Evolutionary conservation across 2,113 vertebrate species (phyloP), one percentile per base, ranked within the genome.

Genomic region (Ramphastos sulfuratus): DNA sequence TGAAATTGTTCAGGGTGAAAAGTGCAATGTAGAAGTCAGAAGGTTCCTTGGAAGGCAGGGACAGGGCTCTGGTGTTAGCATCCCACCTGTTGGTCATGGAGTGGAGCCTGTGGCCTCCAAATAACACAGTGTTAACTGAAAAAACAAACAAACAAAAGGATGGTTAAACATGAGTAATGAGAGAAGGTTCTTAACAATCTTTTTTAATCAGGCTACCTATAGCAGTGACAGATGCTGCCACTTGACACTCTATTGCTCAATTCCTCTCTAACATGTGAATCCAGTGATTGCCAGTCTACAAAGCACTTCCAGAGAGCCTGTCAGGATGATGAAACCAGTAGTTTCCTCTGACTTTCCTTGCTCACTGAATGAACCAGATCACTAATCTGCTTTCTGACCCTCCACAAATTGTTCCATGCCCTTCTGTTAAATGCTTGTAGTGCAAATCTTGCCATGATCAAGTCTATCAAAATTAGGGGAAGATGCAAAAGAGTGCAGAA

Each of bases 1-100:
- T 35, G 25, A 87, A 84, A 82, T 74, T 79, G n/a, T 90, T 90
- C 18, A 54, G 60, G n/a, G 7, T 84, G 58, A 94, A 83, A 92
- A 85, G 18, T 50, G 6, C 39, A 64, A 17, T 71, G 24, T 72
- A 42, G 54, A 78, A 79, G 55, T 79, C 50, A 58, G 60, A 85
- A 72, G 19, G 12, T 65, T 78, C 42, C 59, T 27, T 7, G 24
- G 75, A 88, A 80, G 31, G 19, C 64, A 70, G 27, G 35, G 35
- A 35, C 24, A 42, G 39, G 48, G 8, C 15, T 80, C 16, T 74
- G 6, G 33, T 56, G 25, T 69, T 28, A 66, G 20, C 21, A 78
- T 86, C 33, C 39, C 55, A 10, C 61, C n/a, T 90, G 44, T 64
- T 46, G 18, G 52, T 55, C 4, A 0, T 35, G 16, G 42, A 87